These are phyloP conservation scores for Gallinago nigripennis DNA, from an alignment of 2,797 vertebrate genomes.

Conservation along the genomic window DNA sequence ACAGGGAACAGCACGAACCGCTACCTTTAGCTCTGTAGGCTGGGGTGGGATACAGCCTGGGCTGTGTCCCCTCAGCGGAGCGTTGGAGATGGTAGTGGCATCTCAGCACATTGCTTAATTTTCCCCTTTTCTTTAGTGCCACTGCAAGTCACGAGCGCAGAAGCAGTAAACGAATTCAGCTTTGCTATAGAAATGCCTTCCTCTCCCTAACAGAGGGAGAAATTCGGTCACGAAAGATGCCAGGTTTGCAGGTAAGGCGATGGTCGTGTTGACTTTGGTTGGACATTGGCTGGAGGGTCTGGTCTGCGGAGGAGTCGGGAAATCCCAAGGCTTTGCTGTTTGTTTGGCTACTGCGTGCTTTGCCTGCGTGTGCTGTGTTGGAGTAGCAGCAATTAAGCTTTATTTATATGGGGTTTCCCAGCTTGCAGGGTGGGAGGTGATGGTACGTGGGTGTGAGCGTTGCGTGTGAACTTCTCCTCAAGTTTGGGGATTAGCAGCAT, in stretches of 20 bases:
- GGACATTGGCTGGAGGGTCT: neutral
- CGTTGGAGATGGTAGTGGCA: neutral
- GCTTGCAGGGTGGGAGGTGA: conserved; percentile 14
- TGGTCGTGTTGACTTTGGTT: neutral
- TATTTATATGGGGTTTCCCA: conserved; percentile 56
- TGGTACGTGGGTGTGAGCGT: neutral
- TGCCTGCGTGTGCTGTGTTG: neutral
- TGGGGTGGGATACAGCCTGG: neutral
- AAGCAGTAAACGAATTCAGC: neutral
- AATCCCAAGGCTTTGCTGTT: conserved; percentile 28
- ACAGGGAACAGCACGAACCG: neutral
- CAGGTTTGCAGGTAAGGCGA: neutral
- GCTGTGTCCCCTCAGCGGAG: neutral
- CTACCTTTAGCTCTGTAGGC: neutral
- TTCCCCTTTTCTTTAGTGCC: neutral
- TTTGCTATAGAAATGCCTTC: neutral
- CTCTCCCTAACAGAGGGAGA: neutral
- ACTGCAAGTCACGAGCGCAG: accelerated
- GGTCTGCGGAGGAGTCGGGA: neutral
- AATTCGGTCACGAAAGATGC: accelerated
- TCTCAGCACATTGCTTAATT: neutral
- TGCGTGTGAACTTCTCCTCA: conserved; percentile 18
- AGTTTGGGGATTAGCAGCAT: conserved; percentile 36
- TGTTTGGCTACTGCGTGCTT: neutral
- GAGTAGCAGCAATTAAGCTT: conserved; percentile 43